Base-by-base conservation (phyloP, 2,888 invertebrate species). In the Phragmatobia fuliginosa region DNA sequence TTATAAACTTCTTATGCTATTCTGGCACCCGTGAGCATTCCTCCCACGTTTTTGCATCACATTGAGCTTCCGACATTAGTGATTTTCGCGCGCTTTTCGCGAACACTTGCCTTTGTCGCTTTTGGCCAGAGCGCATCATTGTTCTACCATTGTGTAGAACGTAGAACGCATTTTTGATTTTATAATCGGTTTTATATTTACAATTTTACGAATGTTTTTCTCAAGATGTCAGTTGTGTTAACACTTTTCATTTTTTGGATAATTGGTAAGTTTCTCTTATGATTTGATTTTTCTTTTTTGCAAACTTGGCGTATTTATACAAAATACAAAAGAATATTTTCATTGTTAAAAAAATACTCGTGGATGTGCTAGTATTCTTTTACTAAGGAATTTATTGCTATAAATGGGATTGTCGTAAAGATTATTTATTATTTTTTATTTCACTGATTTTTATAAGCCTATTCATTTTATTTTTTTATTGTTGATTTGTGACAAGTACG, bases 51-150 rank as follows among this genome's bases (percentile, higher is more conserved):
- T 69, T 76, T 75, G 76, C 73, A 71, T 38, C 68, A 76, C 77
- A 69, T 71, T 72, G 78, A 85, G 84, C 84, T 87, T 86, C 83
- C 83, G 83, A 81, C 83, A 81, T 76, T 85, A 90, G 91, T 92
- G 82, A 82, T 87, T 90, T 88, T 89, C 87, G 88, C 87, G 91
- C 89, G 88, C 88, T 91, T 93, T 92, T 89, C 89, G 87, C 83
- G 87, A 84, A 76, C 90, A 85, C 89, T 88, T 87, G 88, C 82
- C 84, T 88, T 83, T 73, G 70, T 67, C 62, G 78, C 67, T 75
- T 80, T 77, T 66, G 69, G 66, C 67, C 62, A 68, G 63, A 63
- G 66, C 61, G 61, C 62, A 58, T 62, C 59, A 68, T 10, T 66
- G 21, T 61, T 52, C 28, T 28, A 11, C 63, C 14, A 63, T 62